phyloP scores from a whole-genome alignment of 2,113 vertebrate species.

The Emydura subglobosa region DNA sequence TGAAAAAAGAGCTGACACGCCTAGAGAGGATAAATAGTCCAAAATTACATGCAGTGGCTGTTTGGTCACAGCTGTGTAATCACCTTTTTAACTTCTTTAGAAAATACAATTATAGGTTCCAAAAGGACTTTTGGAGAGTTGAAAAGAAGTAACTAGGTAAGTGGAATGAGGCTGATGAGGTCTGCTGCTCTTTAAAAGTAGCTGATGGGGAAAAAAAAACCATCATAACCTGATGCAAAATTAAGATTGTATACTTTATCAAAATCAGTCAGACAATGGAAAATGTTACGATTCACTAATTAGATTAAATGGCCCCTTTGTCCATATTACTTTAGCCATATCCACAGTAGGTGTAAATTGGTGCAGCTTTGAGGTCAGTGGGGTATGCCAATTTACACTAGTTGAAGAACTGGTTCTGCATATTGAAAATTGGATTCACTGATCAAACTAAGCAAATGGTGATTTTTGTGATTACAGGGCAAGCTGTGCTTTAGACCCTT shows the following conservation, averaged over 20 bases:
- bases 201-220: not conserved
- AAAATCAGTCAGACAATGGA: not conserved
- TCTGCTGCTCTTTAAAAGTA: constrained; percentile 3
- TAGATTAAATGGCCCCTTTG: not conserved
- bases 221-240: not conserved
- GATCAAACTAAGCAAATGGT: not conserved
- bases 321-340: not conserved
- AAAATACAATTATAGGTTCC: constrained; percentile 12
- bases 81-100: constrained; percentile 31
- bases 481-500: not conserved
- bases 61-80: constrained; percentile 19
- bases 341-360: not conserved
- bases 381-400: not conserved
- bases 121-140: constrained; percentile 4
- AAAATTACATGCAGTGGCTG: not conserved
- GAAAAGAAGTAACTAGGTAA: not conserved
- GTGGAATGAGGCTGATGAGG: not conserved
- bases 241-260: not conserved
- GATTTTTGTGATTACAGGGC: not conserved
- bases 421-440: not conserved
- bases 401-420: not conserved
- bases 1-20: not conserved
- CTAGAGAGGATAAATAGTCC: constrained; percentile 5
- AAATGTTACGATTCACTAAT: not conserved
- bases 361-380: not conserved